These are phyloP conservation scores for Andrena cerasifolii DNA, from an alignment of 1,140 invertebrate species.

Conservation along the genomic window DNA sequence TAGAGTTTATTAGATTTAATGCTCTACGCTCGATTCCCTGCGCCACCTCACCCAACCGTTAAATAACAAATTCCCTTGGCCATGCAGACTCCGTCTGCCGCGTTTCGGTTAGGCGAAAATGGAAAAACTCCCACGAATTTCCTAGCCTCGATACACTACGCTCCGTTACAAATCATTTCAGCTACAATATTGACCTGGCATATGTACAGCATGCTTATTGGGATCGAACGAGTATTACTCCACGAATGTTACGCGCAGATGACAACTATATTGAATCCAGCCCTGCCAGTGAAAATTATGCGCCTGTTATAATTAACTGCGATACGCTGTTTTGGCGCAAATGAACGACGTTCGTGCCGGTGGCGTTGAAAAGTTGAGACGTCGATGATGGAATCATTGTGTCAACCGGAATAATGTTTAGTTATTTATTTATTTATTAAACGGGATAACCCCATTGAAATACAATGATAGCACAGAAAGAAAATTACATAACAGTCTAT, in stretches of 20 bases:
- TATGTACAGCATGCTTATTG: not conserved
- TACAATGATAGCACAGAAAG: too few species aligned
- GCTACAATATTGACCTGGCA: not conserved
- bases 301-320: not conserved
- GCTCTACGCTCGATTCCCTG: conserved; percentile 12
- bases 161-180: conserved; percentile 20
- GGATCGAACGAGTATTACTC: not conserved
- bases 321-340: not conserved
- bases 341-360: too few species aligned
- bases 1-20: conserved; percentile 62
- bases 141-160: not conserved
- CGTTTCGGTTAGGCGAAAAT: not conserved
- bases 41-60: not conserved
- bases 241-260: not conserved
- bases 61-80: conserved; percentile 4
- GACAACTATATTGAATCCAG: conserved; percentile 10
- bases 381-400: too few species aligned
- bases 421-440: too few species aligned
- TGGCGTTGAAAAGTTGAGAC: too few species aligned
- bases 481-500: too few species aligned
- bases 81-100: not conserved
- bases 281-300: not conserved
- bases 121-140: not conserved
- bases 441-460: too few species aligned
- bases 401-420: too few species aligned